Evolutionary conservation across 2,113 vertebrate species (phyloP).

Genomic region (Cacatua alba): DNA sequence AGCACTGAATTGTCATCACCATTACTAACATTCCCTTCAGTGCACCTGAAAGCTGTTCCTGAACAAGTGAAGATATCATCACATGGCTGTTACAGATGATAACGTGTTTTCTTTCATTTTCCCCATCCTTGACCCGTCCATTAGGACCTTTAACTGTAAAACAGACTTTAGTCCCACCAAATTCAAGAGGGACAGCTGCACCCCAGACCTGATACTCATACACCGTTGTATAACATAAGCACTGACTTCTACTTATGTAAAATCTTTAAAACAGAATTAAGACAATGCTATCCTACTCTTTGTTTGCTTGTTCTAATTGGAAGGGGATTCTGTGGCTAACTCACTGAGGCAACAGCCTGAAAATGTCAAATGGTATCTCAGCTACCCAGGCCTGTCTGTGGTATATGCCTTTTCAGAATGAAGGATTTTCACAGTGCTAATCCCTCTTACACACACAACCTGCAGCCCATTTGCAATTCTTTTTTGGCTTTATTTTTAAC

Average conservation of each 20-base stretch:
- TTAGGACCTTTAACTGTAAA: not conserved
- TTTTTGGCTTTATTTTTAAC: constrained; percentile 57
- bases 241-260: not conserved
- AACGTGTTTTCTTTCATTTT: not conserved
- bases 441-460: not conserved
- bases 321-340: not conserved
- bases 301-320: not conserved
- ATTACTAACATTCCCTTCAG: rapidly evolving
- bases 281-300: not conserved
- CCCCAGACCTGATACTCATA: not conserved
- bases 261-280: not conserved
- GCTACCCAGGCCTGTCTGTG: not conserved
- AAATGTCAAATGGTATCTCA: not conserved
- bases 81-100: not conserved
- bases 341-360: not conserved
- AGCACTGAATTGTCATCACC: not conserved
- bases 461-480: constrained; percentile 17
- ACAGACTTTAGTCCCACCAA: not conserved
- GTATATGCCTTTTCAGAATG: not conserved
- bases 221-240: rapidly evolving
- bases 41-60: not conserved
- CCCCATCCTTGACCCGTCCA: not conserved
- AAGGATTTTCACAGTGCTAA: not conserved
- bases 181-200: not conserved
- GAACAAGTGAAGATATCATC: not conserved